A percentile compares a stretch with the other conserved stretches of the same genome.
These are phyloP conservation scores for Eretmocerus hayati DNA, from an alignment of 2,888 invertebrate genomes.

Conservation along the genomic window DNA sequence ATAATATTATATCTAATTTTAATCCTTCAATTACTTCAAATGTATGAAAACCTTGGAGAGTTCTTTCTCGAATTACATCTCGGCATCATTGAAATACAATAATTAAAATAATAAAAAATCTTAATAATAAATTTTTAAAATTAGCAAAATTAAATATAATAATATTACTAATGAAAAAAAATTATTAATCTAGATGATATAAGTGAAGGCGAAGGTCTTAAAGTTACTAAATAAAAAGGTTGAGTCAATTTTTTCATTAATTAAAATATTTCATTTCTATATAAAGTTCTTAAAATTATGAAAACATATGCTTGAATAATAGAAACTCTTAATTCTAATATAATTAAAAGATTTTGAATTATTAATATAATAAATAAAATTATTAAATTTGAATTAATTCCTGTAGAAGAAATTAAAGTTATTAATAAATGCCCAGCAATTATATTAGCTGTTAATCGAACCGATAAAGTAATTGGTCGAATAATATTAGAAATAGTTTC, in stretches of 20 bases:
- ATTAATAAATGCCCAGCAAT: conserved; percentile 66
- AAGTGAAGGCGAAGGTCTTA: conserved; percentile 32
- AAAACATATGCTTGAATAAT: conserved; percentile 65
- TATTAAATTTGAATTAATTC: conserved; percentile 54
- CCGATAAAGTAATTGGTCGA: conserved; percentile 62
- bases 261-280: too few species aligned
- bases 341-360: too few species aligned
- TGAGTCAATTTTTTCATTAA: too few species aligned
- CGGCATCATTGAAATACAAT: conserved; percentile 60
- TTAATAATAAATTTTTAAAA: conserved; percentile 51
- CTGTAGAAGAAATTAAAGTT: too few species aligned
- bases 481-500: conserved; percentile 69
- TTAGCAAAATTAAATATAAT: conserved; percentile 59
- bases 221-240: conserved; percentile 51
- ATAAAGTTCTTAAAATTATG: conserved; percentile 59
- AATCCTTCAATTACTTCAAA: conserved; percentile 54
- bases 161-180: conserved; percentile 54
- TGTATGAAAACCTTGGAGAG: conserved; percentile 61
- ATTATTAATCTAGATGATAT: too few species aligned
- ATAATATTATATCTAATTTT: conserved; percentile 60
- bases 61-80: conserved; percentile 61
- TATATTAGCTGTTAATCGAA: conserved; percentile 70
- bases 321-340: too few species aligned
- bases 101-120: conserved; percentile 50
- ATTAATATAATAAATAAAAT: too few species aligned